Percentiles rank a stretch among this genome's conserved stretches.
These are phyloP conservation scores for Trichomalopsis sarcophagae DNA, from an alignment of 1,140 invertebrate species.

Conservation along the genomic window DNA sequence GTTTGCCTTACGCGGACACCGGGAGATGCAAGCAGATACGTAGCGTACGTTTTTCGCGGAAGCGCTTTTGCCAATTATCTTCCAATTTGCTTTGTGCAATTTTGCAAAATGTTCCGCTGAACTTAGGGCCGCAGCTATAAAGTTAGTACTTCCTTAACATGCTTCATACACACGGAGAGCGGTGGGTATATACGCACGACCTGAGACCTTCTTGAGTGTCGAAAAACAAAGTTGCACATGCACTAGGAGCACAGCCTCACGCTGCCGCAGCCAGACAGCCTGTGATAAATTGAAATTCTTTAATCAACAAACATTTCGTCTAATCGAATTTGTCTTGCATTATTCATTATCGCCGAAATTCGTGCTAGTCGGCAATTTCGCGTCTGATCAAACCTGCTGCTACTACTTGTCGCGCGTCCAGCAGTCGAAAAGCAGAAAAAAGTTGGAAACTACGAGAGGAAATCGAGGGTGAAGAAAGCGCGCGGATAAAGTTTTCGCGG, in stretches of 20 bases:
- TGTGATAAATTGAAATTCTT: conserved; percentile 44
- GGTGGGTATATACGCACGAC: neutral
- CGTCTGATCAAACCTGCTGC: neutral
- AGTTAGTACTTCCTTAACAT: conserved; percentile 42
- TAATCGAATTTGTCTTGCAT: neutral
- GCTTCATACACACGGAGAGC: conserved; percentile 1
- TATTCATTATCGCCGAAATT: no score
- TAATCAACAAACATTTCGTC: conserved; percentile 4
- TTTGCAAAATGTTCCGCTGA: conserved; percentile 35
- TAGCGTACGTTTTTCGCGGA: neutral
- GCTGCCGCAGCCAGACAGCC: conserved; percentile 3
- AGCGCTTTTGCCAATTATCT: neutral
- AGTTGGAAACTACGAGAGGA: neutral
- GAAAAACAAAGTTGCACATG: conserved; percentile 23
- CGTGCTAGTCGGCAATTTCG: neutral
- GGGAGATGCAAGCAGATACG: neutral
- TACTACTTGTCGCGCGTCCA: neutral
- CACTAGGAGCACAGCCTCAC: neutral
- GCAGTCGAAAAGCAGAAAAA: neutral
- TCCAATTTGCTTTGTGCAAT: conserved; percentile 22
- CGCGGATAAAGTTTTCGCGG: neutral
- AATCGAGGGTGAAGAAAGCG: neutral
- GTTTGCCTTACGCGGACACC: neutral
- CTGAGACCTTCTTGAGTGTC: conserved; percentile 30
- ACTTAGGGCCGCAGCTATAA: conserved; percentile 16